Evolutionary conservation across 2,888 invertebrate genomes (phyloP), one percentile per base, ranked within the genome.

Genomic region (Drosophila mimetica): DNA sequence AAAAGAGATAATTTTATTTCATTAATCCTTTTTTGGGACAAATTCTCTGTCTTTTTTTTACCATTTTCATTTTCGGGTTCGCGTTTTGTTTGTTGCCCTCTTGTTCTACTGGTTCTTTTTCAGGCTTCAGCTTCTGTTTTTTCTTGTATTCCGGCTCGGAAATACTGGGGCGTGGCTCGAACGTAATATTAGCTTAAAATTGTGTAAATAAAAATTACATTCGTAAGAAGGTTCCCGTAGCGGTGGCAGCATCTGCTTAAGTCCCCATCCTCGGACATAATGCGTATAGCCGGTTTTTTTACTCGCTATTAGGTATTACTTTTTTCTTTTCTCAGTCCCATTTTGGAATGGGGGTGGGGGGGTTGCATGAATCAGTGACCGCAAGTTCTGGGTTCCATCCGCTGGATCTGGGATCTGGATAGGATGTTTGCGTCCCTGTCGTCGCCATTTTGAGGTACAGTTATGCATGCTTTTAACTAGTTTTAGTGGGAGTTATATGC

Each of bases 21-120:
- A 89, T 89, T 90, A 90, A 90, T 90, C 90, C 89, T 88, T 89
- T 89, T 89, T 89, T 86, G 88, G 90, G 90, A 90, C 89, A 90
- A 86, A 83, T 84, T 82, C 67, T 67, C 76, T 48, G 66, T 42
- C 83, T 74, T 65, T 58, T 53, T 52, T 55, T 52, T 60, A 7
- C 7, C 25, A 7, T 25, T 25, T 25, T 25, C 25, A 48, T 47
- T 60, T 74, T 57, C 63, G 28, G 44, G 11, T 28, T 44, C 28
- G 44, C 44, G 37, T 52, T 47, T 53, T 71, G 53, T 61, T 64
- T 48, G 44, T 57, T 28, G 55, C 37, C 39, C 46, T 30, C 46
- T 53, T 60, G 28, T 53, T 46, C 36, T 30, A 44, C 9, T 37
- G 36, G 53, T 64, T 53, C 58, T 51, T 20, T 55, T 32, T 18